Evolutionary conservation across 2,888 invertebrate genomes (phyloP).

Genomic region (Lacanobia oleracea): DNA sequence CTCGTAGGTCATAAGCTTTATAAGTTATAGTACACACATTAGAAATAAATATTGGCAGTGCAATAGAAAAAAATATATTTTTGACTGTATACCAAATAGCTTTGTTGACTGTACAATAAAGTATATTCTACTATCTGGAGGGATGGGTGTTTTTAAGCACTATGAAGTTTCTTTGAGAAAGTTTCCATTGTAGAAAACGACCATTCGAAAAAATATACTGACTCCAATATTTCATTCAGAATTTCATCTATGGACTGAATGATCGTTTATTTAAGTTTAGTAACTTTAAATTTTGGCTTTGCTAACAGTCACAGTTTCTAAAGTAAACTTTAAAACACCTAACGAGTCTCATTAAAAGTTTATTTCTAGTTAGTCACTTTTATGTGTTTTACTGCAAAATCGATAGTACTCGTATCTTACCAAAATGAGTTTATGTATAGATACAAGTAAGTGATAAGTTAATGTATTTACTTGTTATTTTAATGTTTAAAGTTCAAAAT

Average conservation of each 20-base stretch:
- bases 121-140: too few relatives aligned
- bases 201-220: background rate
- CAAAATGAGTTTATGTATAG: constrained; percentile 1
- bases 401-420: background rate
- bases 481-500: constrained; percentile 1
- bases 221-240: background rate
- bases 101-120: too few relatives aligned
- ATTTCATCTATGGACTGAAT: background rate
- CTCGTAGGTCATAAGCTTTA: too few relatives aligned
- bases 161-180: background rate
- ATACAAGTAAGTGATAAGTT: background rate
- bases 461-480: constrained; percentile 4
- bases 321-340: constrained; percentile 5
- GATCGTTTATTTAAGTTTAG: background rate
- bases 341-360: constrained; percentile 51
- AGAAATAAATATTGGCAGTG: too few relatives aligned
- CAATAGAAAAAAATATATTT: too few relatives aligned
- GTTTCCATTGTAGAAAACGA: background rate
- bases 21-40: too few relatives aligned
- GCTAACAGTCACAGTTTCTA: background rate
- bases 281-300: background rate
- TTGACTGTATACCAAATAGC: too few relatives aligned
- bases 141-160: background rate
- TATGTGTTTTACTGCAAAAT: constrained; percentile 1
- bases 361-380: constrained; percentile 14